Evolutionary conservation across 2,797 vertebrate species (phyloP), one percentile per base, ranked within the genome.

Genomic region (Clarias platycephalus): DNA sequence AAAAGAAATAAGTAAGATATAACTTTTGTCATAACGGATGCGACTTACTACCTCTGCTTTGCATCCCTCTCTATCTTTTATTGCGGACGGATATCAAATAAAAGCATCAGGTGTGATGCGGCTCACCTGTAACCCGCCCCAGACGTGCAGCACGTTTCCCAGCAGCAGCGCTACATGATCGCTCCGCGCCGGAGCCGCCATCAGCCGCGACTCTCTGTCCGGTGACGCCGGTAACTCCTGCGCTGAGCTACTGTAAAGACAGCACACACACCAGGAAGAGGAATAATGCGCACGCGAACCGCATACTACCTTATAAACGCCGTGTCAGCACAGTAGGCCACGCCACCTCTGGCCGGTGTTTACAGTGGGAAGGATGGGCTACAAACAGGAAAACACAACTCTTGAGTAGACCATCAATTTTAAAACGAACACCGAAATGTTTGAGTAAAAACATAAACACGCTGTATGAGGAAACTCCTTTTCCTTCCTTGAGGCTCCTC

Each of bases 91-190:
- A 20, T 76, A 55, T 55, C 16, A 53, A 80, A 53, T 55, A 49
- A 63, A 55, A 3, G 10, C 7, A n/a, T 0, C 3, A 53, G 60
- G n/a, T 63, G 55, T 80, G 63, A 22, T 44, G 24, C 26, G 60
- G 28, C 96, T 95, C 92, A 98, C 97, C 97, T 96, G 96, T 89
- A 96, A 96, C 37, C 97, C 97, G 80, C 97, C 97, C 97, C 97
- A 98, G 53, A 97, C 95, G 20, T 95, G 96, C 86, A 98, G 95
- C 68, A 90, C 92, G 90, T 93, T 92, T 83, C 91, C 91, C 85
- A 95, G 92, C 82, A 97, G 94, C 89, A 97, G 95, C 0, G 97
- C 97, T 83, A 96, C 95, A 93, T 98, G 97, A 71, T 95, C 94
- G 92, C 97, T 98, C 80, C 97, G 95, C 91, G 96, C 94, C 91